Evolutionary conservation across 2,888 invertebrate genomes (phyloP), one percentile per base, ranked within the genome.

Genomic region (Saturnia pavonia): DNA sequence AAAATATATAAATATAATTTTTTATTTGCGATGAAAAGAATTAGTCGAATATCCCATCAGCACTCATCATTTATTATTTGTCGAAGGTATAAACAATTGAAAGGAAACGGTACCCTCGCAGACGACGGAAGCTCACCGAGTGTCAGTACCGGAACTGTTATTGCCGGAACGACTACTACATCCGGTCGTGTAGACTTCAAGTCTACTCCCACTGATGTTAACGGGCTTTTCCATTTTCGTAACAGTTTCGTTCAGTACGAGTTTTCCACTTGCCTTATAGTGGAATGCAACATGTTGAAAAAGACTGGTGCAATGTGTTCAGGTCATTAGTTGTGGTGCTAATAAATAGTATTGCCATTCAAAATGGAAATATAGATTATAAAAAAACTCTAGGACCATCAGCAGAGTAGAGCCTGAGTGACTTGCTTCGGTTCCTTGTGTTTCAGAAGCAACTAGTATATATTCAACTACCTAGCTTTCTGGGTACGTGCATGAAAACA

Each of bases 91-190:
- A 91, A 92, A 92, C 92, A 92, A 92, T 90, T 85, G 84, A 80
- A 80, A 86, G 91, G 91, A 92, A 91, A 82, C 85, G 82, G 85
- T 86, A 88, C 85, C 88, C 89, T 90, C 86, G 85, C 85, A 90
- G 91, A 89, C 88, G 84, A 81, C 91, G 92, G 92, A 93, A 90
- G 88, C 77, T 80, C 84, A 86, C 84, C 86, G 90, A 93, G 93
- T 93, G 93, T 92, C 89, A 91, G 85, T 86, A 84, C 88, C 91
- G 93, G 92, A 93, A 92, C 89, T 91, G 91, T 92, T 93, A 93
- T 92, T 91, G 92, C 91, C 88, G 89, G 91, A 89, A 91, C 88
- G 91, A 91, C 91, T 90, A 88, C 89, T 88, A 86, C 90, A 81
- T 92, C 93, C 93, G 91, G 85, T 83, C 82, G 84, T 84, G 89